Evolutionary conservation across 2,797 vertebrate genomes (phyloP).

Genomic region (Perodicticus potto): DNA sequence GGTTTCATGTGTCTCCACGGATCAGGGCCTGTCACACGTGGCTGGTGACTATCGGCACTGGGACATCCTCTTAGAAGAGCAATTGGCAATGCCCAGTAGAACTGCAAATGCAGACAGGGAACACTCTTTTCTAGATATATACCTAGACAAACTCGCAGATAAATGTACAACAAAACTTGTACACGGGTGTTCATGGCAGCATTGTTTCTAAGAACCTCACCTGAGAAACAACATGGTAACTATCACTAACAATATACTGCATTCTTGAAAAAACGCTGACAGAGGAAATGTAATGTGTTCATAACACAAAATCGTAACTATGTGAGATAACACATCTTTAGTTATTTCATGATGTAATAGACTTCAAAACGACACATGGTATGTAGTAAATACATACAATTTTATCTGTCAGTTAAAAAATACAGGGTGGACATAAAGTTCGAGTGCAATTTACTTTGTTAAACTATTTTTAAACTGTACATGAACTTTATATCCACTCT

Average conservation of each 20-base stretch:
- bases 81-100: conserved; percentile 6
- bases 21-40: not conserved
- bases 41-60: not conserved
- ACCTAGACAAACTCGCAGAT: not conserved
- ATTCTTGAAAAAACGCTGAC: not conserved
- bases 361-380: not conserved
- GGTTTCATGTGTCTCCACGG: not conserved
- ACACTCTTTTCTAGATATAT: not conserved
- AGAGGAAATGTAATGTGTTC: not conserved
- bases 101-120: not conserved
- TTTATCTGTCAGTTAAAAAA: not conserved
- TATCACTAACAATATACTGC: not conserved
- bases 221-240: not conserved
- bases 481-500: too few relatives aligned
- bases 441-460: too few relatives aligned
- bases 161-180: not conserved
- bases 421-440: too few relatives aligned
- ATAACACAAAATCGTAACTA: not conserved
- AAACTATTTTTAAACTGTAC: too few relatives aligned
- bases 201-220: not conserved
- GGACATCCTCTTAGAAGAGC: not conserved
- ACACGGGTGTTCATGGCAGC: not conserved
- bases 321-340: not conserved
- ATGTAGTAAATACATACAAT: not conserved
- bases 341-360: not conserved